Base-by-base conservation (phyloP, 1,140 invertebrate genomes). In the Leptestheria dahalacensis region DNA sequence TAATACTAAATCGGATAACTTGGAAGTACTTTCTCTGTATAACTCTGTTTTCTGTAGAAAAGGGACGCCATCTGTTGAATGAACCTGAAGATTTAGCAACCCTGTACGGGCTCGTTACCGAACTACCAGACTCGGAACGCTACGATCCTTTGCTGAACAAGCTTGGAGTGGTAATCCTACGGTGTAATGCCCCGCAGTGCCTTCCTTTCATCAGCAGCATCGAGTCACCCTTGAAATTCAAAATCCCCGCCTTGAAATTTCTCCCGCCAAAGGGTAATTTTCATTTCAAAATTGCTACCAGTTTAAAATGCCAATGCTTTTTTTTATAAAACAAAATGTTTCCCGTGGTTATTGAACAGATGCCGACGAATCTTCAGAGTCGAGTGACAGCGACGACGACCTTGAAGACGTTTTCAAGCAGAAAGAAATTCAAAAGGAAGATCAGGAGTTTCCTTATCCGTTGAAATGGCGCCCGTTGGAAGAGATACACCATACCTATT, bases 71-170 rank as follows among this genome's bases (percentile, higher is more conserved):
- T 25, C 11, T 46, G 28, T 21, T 60, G 26, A 51, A 21, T 15
- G 41, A 50, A 18, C 25, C 26, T 12, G 28, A 52, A 25, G 51
- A 11, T 12, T 25, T 60, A 41, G 48, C 41, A 23, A 20, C 23
- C 6, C 33, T 84, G 2, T 76, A 82, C 68, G 74, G 77, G 62
- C 83, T 83, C 69, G 81, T 79, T 64, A 74, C 72, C 0, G 74
- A 74, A 48, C 83, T 81, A 66, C 82, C 82, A 2, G 78, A 82
- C 64, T 79, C 83, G 63, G 78, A 79, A 54, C 70, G 73, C 6
- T 82, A 80, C 64, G 81, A 84, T 67, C 73, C 74, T 21, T 66
- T 82, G 0, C 64, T 84, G 52, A 76, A 77, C 21, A 73, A 77
- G 64, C 76, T 82, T 1, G 82, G 78, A 60, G 77, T 76, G 15